Evolutionary conservation across 2,113 vertebrate genomes (phyloP), one percentile per base, ranked within the genome.

Genomic region (Talpa occidentalis): DNA sequence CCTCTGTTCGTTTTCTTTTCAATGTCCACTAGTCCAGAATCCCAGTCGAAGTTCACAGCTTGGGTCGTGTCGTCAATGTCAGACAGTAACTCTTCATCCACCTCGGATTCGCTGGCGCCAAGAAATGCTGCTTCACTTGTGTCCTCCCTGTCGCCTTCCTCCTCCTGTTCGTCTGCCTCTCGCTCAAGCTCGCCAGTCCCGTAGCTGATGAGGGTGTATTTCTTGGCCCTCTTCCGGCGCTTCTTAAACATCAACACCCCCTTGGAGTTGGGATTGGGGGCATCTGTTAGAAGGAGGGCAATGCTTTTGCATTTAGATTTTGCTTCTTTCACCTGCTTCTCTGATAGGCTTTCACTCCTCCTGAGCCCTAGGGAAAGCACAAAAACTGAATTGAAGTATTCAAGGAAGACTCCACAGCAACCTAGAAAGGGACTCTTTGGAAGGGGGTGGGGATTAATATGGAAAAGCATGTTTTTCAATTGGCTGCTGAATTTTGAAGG

Each of bases 291-390:
- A 86, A 99, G 99, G 35, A 99, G 98, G 56, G 99, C 99, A 94
- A 99, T 99, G 90, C 99, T 99, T 97, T 99, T 99, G 98, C 99
- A 99, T 99, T 99, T 99, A 98, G 99, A 99, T 97, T 99, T 99
- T 76, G 99, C 99, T 98, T 99, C 99, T 96, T 99, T 99, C 96
- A 99, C 98, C 97, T 99, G 99, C 98, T 99, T 99, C 96, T 99
- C 99, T 0, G 99, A 99, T 64, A 99, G 98, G 94, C 99, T 99
- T 97, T 99, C 99, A 19, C 99, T 99, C 91, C 99, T 98, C 87
- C 99, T 98, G 97, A 99, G 99, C 97, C 99, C 99, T 99, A 1
- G 82, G 94, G 96, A 91, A 95, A 90, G 93, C 40, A 97, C 15
- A 91, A 95, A 97, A 44, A 6, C 6, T 92, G 96, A 91, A 82